Evolutionary conservation across 2,113 vertebrate species (phyloP), one percentile per base, ranked within the genome.

Genomic region (Brachypodius melanocephalos): DNA sequence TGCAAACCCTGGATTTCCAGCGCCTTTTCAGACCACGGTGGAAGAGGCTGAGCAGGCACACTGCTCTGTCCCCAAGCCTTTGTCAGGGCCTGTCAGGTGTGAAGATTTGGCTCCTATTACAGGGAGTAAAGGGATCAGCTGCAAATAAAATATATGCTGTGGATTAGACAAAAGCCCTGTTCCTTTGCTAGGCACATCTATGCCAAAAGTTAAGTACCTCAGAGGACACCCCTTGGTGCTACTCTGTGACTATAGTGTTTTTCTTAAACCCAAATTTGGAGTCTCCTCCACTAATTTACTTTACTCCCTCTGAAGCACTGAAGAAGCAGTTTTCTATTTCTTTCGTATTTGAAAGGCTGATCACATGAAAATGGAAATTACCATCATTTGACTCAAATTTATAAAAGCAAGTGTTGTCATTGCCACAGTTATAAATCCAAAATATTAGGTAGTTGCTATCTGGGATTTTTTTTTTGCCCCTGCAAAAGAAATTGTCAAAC

Each of bases 91-190:
- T 74, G 86, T 67, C 88, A 93, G 90, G 96, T 97, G 95, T 96
- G 92, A 96, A 93, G 95, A 93, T 92, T 97, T 96, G 94, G 90
- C 79, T 95, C 86, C 94, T 95, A 90, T 96, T 95, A 90, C 95
- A 89, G 65, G 86, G 94, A 74, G 55, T 92, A 89, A 92, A 84
- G 25, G 89, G 90, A 95, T 96, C 95, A 95, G 48, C 72, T 90
- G 83, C 89, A 94, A 94, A 86, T 95, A 93, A 96, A 96, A 93
- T 92, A 84, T 71, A 38, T 81, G 68, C 65, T 68, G 61, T 77
- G 92, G 90, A 90, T 95, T 95, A 95, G 69, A 75, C 52, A 93
- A 95, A 95, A 97, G 49, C 80, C 73, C 48, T 19, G 51, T 26
- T 93, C 52, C 92, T 90, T 84, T 57, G 36, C 86, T 92, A n/a